These are phyloP conservation scores for Hartigia nigra DNA, from an alignment of 2,888 invertebrate genomes.

Conservation along the genomic window DNA sequence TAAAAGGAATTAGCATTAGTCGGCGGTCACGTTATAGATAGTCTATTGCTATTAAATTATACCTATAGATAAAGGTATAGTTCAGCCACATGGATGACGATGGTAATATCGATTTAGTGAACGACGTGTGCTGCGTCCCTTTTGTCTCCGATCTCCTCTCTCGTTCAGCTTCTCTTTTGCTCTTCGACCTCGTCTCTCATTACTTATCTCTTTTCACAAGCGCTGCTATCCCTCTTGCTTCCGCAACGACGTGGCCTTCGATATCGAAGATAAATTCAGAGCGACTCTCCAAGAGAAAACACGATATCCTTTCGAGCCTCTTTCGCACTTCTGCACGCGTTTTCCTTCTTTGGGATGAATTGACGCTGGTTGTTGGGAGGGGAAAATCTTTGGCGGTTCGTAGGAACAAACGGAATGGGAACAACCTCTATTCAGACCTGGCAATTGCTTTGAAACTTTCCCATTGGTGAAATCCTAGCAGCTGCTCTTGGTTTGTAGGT, in stretches of 20 bases:
- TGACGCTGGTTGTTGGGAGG: not conserved
- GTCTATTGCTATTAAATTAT: not conserved
- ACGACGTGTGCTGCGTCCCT: constrained; percentile 22
- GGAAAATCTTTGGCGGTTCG: not conserved
- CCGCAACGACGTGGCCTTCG: not conserved
- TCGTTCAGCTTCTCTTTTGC: constrained; percentile 4
- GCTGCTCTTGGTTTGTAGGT: not conserved
- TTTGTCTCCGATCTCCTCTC: not conserved
- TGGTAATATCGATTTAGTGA: constrained; percentile 54
- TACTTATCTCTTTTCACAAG: not conserved
- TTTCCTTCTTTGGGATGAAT: not conserved
- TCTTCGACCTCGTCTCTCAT: not conserved
- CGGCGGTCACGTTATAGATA: not conserved
- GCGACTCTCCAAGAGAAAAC: not conserved
- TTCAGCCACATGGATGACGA: constrained; percentile 34
- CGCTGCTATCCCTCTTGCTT: not conserved
- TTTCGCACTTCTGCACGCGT: not conserved
- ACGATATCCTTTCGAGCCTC: not conserved
- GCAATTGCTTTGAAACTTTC: constrained; percentile 10
- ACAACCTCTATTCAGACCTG: not conserved
- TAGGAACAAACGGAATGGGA: constrained; percentile 1
- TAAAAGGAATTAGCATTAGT: not conserved
- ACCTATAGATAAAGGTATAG: not conserved
- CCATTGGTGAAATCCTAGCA: not conserved
- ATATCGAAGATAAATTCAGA: not conserved